A percentile compares a stretch with the other conserved stretches of the same genome.
Conservation (phyloP, 2,113 vertebrate genomes). For the Rana temporaria region DNA sequence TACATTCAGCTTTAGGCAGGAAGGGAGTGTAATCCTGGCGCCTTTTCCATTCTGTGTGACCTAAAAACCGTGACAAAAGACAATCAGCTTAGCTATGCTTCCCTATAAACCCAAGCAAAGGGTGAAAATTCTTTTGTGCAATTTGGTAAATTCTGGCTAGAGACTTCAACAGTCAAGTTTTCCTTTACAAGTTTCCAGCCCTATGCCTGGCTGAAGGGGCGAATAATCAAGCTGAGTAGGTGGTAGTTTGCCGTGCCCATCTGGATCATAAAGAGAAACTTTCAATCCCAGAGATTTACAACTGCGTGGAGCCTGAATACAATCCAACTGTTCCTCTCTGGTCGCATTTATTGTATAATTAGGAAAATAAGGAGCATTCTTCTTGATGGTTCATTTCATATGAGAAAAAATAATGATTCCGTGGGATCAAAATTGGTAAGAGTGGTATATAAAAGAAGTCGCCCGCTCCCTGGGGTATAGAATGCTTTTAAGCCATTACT, state of each 20-base stretch:
- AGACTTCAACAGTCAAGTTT: conserved; percentile 7
- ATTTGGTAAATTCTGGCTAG: conserved; percentile 14
- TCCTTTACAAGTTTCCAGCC: conserved; percentile 11
- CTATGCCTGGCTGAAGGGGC: not conserved
- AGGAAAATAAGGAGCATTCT: conserved; percentile 16
- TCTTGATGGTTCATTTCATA: not conserved
- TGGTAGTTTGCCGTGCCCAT: conserved; percentile 14
- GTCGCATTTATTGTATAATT: not conserved
- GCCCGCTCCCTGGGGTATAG: no score
- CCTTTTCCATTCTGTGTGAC: conserved; percentile 3
- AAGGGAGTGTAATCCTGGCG: conserved; percentile 3
- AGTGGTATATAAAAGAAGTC: no score
- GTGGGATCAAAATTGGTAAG: no score
- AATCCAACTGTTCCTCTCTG: conserved; percentile 3
- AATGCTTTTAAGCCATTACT: no score
- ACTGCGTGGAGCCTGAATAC: conserved; percentile 14
- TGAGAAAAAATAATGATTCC: not conserved
- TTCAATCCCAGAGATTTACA: not conserved
- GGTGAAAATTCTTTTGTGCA: conserved; percentile 8
- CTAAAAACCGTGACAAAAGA: conserved; percentile 26
- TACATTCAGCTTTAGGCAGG: not conserved
- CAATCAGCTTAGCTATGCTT: conserved; percentile 13
- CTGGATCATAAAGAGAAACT: conserved; percentile 34
- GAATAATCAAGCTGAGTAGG: not conserved
- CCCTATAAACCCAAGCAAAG: conserved; percentile 12